Base-by-base conservation (phyloP, 2,113 vertebrate species). In the Telmatochromis sp. region DNA sequence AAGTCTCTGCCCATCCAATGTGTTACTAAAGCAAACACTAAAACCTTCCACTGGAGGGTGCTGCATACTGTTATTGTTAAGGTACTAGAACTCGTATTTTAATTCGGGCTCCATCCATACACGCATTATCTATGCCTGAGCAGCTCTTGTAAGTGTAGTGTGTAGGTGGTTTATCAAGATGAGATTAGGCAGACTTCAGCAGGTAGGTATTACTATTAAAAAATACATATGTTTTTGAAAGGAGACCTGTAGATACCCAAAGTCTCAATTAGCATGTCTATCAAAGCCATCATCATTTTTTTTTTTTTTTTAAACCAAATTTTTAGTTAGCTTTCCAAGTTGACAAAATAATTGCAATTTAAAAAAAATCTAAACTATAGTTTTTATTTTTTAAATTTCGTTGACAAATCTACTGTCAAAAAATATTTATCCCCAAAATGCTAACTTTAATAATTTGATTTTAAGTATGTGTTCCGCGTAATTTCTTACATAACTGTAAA, bases 11-110 rank as follows among this genome's bases (percentile, higher is more conserved):
- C 6, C 11, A 23, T 33, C 14, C 5, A 58, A 35, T 78, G 11
- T 79, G 19, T 65, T 33, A 83, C 5, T 42, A 5, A 47, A 26
- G 31, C 21, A 57, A n/a, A 28, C 14, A 47, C 40, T 47, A 47
- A 75, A 78, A 63, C 5, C 21, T 57, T 88, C 88, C 93, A 93
- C 91, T 87, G 33, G 91, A 84, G 87, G 89, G 92, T 45, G 80
- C 84, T 90, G 57, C n/a, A 84, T 37, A 79, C 58, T 53, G 42
- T 63, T 55, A 40, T 78, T 51, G 73, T 78, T 78, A 78, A 78
- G 23, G 45, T 33, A 31, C 73, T 31, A 6, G 9, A 78, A 49
- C 15, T 78, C 45, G 2, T 12, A 1, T 51, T 51, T 49, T 78
- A 78, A n/a, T 78, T 47, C 10, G 11, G 15, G 9, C 2, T 31